These are phyloP conservation scores for Cryptocheilus praepositus DNA, from an alignment of 2,888 invertebrate genomes.

Conservation along the genomic window DNA sequence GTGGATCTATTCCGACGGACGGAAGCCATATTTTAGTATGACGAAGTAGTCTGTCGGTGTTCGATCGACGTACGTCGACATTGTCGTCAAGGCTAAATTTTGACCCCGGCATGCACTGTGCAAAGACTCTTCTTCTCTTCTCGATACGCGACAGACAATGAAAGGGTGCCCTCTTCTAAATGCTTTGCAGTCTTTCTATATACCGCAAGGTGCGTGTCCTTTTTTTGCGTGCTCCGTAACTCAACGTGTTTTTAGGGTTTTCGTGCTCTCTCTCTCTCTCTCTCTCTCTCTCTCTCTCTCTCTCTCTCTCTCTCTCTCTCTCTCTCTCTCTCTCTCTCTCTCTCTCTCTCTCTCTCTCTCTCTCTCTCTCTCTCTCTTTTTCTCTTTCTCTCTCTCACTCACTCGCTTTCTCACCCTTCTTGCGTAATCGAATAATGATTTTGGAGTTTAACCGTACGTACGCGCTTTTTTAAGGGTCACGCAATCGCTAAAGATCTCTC, in stretches of 20 bases:
- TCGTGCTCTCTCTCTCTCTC: slow-evolving; percentile 12
- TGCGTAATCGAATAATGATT: slow-evolving; percentile 27
- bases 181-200: slow-evolving; percentile 69
- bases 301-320: not conserved
- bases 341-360: slow-evolving; percentile 8
- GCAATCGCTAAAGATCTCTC: slow-evolving; percentile 67
- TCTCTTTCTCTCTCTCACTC: not conserved
- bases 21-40: slow-evolving; percentile 17
- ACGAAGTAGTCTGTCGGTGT: slow-evolving; percentile 27
- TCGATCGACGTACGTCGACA: slow-evolving; percentile 40
- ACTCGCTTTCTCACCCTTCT: slow-evolving; percentile 7
- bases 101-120: slow-evolving; percentile 56
- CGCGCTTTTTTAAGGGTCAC: slow-evolving; percentile 64
- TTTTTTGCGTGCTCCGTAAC: slow-evolving; percentile 65
- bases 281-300: slow-evolving; percentile 19
- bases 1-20: slow-evolving; percentile 30
- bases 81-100: slow-evolving; percentile 48
- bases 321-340: slow-evolving; percentile 6
- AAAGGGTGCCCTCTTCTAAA: slow-evolving; percentile 63
- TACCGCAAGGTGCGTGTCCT: slow-evolving; percentile 62
- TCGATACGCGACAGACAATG: slow-evolving; percentile 61
- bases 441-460: slow-evolving; percentile 66
- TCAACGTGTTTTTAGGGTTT: slow-evolving; percentile 52
- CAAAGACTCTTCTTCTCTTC: slow-evolving; percentile 44
- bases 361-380: slow-evolving; percentile 21